These are phyloP conservation scores for Macropis europaea DNA, from an alignment of 2,888 invertebrate species.

Conservation along the genomic window DNA sequence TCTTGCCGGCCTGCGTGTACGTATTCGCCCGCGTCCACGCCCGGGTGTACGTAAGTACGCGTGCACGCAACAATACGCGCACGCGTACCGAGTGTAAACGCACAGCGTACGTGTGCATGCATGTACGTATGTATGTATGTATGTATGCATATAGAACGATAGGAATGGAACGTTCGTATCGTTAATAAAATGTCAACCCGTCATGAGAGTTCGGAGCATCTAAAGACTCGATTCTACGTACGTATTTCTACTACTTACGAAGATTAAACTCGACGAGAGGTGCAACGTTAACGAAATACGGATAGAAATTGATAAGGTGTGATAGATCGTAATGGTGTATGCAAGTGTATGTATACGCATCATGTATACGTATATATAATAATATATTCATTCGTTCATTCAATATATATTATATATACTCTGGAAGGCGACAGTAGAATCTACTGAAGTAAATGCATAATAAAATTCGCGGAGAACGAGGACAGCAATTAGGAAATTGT, in stretches of 20 bases:
- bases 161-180: background rate
- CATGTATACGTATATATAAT: slow-evolving; percentile 48
- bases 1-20: background rate
- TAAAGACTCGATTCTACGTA: slow-evolving; percentile 22
- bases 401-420: slow-evolving; percentile 59
- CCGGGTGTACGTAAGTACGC: too few species aligned
- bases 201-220: slow-evolving; percentile 20
- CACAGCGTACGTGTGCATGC: background rate
- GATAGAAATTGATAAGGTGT: slow-evolving; percentile 62
- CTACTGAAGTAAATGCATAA: slow-evolving; percentile 77
- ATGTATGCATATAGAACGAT: background rate
- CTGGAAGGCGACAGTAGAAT: slow-evolving; percentile 76
- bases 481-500: slow-evolving; percentile 54
- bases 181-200: slow-evolving; percentile 32
- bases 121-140: slow-evolving; percentile 4
- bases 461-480: slow-evolving; percentile 68
- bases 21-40: too few species aligned
- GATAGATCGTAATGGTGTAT: slow-evolving; percentile 28
- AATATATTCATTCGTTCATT: slow-evolving; percentile 49
- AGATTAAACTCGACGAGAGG: slow-evolving; percentile 58
- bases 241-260: slow-evolving; percentile 44
- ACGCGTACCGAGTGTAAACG: too few species aligned
- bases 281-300: slow-evolving; percentile 67
- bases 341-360: slow-evolving; percentile 45
- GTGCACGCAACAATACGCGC: too few species aligned